phyloP scores from a whole-genome alignment of 1,140 invertebrate genomes.

The Linepithema humile region DNA sequence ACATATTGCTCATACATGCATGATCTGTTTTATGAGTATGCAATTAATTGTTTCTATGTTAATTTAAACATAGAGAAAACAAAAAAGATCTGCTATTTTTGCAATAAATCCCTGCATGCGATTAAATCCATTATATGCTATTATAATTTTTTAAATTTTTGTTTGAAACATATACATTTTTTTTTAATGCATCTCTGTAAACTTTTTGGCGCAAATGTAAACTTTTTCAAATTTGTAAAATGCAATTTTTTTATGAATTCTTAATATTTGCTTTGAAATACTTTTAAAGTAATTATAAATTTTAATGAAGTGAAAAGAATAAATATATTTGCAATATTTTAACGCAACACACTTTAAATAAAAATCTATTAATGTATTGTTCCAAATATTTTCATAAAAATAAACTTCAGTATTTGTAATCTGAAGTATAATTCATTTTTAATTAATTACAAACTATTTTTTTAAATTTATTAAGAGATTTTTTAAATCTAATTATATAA shows the following conservation, averaged over 20 bases:
- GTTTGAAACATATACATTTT: not conserved
- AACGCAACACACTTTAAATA: not conserved
- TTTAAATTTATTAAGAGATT: not conserved
- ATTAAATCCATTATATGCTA: not conserved
- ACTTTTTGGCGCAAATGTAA: too few species aligned
- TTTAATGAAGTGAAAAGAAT: not conserved
- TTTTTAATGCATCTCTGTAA: not conserved
- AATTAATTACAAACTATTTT: not conserved
- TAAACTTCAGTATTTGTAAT: not conserved
- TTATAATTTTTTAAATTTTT: not conserved
- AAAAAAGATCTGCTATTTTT: not conserved
- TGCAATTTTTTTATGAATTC: too few species aligned
- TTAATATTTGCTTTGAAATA: too few species aligned
- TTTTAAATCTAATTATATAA: too few species aligned
- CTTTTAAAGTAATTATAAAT: not conserved
- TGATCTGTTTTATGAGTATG: not conserved
- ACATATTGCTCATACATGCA: constrained; percentile 2
- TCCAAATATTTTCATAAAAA: too few species aligned
- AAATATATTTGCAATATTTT: not conserved
- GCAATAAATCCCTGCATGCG: not conserved
- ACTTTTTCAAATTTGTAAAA: too few species aligned
- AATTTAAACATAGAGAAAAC: not conserved
- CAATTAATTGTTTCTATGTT: not conserved
- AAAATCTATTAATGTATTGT: not conserved
- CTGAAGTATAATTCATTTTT: not conserved